phyloP scores from a whole-genome alignment of 1,140 invertebrate genomes.

The Ooceraea biroi region DNA sequence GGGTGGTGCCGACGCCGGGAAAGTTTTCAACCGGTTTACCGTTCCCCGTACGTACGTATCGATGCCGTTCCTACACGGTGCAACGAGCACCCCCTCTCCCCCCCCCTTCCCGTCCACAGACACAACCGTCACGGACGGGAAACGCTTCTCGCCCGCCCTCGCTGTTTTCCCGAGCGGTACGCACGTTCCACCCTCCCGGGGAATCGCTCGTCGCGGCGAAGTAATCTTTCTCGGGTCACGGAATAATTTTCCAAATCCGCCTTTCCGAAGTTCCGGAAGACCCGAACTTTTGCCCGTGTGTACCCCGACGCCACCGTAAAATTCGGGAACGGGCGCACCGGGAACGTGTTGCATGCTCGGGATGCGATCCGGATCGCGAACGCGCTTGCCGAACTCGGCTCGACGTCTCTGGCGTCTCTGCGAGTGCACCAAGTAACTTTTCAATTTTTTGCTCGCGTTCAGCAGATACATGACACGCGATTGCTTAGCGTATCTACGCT shows the following conservation, averaged over 20 bases:
- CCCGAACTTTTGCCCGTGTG: conserved; percentile 47
- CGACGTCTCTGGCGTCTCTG: not conserved
- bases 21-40: conserved; percentile 71
- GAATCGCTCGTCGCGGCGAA: conserved; percentile 60
- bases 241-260: conserved; percentile 57
- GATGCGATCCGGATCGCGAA: conserved; percentile 16
- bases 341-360: conserved; percentile 53
- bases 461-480: not conserved
- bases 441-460: conserved; percentile 15
- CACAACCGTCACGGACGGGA: conserved; percentile 40
- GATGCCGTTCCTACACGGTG: conserved; percentile 32
- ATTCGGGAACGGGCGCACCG: conserved; percentile 35
- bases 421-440: conserved; percentile 30
- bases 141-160: conserved; percentile 14
- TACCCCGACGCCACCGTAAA: conserved; percentile 49
- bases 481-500: not conserved
- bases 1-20: conserved; percentile 55
- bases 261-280: conserved; percentile 53
- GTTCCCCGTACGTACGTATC: conserved; percentile 13
- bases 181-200: conserved; percentile 29
- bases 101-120: conserved; percentile 23
- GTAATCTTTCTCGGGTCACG: conserved; percentile 43
- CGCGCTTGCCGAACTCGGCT: not conserved
- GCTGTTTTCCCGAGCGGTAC: conserved; percentile 34
- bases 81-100: too few species aligned